phyloP scores from a whole-genome alignment of 2,797 vertebrate species.

The Premnoplex brunnescens region DNA sequence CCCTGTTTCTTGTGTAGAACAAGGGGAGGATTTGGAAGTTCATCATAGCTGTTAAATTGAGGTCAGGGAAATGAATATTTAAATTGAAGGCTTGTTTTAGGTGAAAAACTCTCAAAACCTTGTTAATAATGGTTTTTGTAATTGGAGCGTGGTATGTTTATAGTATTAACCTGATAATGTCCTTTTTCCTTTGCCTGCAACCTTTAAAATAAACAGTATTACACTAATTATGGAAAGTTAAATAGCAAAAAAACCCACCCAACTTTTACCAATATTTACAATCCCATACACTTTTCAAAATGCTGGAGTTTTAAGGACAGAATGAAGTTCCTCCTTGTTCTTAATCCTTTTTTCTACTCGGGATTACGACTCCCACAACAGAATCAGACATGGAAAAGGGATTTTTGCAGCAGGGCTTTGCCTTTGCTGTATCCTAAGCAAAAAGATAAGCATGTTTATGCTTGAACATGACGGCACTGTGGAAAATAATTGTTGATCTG shows the following conservation, averaged over 20 bases:
- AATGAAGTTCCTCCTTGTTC: background rate
- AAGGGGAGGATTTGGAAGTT: background rate
- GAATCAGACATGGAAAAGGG: background rate
- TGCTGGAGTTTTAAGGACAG: background rate
- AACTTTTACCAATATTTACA: background rate
- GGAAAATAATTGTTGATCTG: slow-evolving; percentile 59
- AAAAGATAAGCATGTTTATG: slow-evolving; percentile 57
- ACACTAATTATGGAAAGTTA: background rate
- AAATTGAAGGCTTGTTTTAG: background rate
- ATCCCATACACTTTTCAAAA: background rate
- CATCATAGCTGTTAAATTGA: background rate
- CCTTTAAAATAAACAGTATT: background rate
- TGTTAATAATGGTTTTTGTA: background rate
- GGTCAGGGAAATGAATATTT: background rate
- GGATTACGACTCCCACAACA: background rate
- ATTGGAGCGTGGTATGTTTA: background rate
- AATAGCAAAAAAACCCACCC: background rate
- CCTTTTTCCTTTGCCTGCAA: background rate
- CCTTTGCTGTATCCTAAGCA: background rate
- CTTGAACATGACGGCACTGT: slow-evolving; percentile 46
- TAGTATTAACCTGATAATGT: background rate
- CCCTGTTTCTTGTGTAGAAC: background rate
- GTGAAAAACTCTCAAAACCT: background rate
- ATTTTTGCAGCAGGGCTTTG: background rate
- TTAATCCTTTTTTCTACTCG: background rate